Base-by-base conservation (phyloP, 2,113 vertebrate genomes). In the Gambusia holbrooki region DNA sequence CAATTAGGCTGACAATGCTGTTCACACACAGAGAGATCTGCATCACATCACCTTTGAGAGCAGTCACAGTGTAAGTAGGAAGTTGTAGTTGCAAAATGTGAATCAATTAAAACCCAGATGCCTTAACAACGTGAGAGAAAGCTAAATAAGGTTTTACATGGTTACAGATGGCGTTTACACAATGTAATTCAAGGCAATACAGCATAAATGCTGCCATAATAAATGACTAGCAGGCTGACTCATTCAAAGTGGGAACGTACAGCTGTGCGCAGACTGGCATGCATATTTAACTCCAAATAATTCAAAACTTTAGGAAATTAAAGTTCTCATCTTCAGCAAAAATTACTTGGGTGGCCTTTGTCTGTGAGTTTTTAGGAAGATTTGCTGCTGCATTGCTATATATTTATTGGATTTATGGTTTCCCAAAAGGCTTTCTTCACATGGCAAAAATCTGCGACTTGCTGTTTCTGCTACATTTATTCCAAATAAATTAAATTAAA, bases 61-160 rank as follows among this genome's bases (percentile, higher is more conserved):
- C 62, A 45, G 42, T 30, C 69, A 69, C 54, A 73, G 74, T 85
- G 25, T 74, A n/a, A 81, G 75, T 45, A 75, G 79, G 87, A 84
- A 89, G 74, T 66, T 51, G 69, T 72, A 72, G 66, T n/a, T 48
- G 68, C 62, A 79, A 37, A 77, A 69, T 32, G 28, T 60, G 60
- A 73, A 66, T 73, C 79, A 82, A 79, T 91, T 84, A 77, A 65
- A 82, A 45, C 37, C 84, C 88, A 91, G 90, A 88, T 91, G 90
- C 76, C 76, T 83, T 84, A 78, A 88, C 80, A 89, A 87, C 86
- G 75, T 71, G 54, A 73, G 54, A 58, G 40, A 65, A 45, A 75
- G 58, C 65, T 37, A 25, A 14, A 12, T 32, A 51, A 37, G 51
- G 29, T n/a, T 69, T 73, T 14, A 76, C 0, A 77, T 29, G 84